Conservation (phyloP, 2,113 vertebrate species). For the Corvus moneduloides region DNA sequence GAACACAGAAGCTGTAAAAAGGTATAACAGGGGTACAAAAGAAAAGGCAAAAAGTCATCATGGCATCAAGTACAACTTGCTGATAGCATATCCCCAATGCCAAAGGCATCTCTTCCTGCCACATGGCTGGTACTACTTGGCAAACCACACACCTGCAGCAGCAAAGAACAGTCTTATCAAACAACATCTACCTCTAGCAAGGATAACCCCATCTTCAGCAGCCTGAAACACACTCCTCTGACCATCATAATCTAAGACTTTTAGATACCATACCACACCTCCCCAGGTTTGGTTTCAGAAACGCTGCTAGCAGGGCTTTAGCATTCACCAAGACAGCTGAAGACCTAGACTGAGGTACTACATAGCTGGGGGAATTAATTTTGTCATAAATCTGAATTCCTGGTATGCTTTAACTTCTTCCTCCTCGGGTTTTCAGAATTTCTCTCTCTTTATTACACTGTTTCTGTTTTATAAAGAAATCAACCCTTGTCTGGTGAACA, state of each 20-base stretch:
- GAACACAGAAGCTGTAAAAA: too few relatives aligned
- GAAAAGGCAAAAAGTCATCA: too few relatives aligned
- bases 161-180: not conserved
- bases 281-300: not conserved
- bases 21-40: too few relatives aligned
- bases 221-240: not conserved
- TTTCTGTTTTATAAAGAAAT: slow-evolving; percentile 80
- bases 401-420: not conserved
- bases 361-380: not conserved
- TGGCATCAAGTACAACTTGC: not conserved
- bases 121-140: rapidly evolving
- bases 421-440: not conserved
- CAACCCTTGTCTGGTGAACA: slow-evolving; percentile 85
- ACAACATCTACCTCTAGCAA: not conserved
- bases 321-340: not conserved
- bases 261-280: not conserved
- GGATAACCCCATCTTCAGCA: not conserved
- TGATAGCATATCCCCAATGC: not conserved
- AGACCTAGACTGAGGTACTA: not conserved
- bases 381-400: not conserved
- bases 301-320: not conserved
- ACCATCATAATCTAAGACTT: not conserved
- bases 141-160: not conserved
- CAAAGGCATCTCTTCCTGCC: not conserved
- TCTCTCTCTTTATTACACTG: not conserved